Evolutionary conservation across 1,140 invertebrate species (phyloP).

Genomic region (Chlorops oryzae): DNA sequence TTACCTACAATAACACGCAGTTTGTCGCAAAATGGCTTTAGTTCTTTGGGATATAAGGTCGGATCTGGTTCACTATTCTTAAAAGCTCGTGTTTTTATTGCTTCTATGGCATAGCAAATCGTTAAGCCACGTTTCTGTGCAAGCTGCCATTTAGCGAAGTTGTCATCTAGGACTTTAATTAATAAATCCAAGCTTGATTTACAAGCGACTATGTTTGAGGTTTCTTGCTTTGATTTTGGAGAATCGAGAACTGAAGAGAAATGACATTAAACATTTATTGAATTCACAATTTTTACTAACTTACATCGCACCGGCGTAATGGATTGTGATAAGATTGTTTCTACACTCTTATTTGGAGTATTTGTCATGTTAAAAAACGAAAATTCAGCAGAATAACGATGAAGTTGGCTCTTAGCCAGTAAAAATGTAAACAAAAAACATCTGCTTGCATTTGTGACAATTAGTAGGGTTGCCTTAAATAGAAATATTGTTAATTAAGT

Average conservation of each 20-base stretch:
- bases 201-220: conserved; percentile 1
- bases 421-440: no score
- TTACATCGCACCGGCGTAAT: conserved; percentile 41
- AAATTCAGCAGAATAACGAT: no score
- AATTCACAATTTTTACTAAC: conserved; percentile 1
- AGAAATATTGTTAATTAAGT: no score
- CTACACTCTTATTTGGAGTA: conserved; percentile 1
- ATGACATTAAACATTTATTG: conserved; percentile 19
- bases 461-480: no score
- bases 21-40: conserved; percentile 26
- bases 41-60: conserved; percentile 26
- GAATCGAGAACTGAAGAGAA: conserved; percentile 23
- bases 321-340: conserved; percentile 1
- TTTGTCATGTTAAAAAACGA: not conserved
- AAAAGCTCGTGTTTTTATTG: conserved; percentile 29
- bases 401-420: no score
- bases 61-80: conserved; percentile 4
- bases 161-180: conserved; percentile 24
- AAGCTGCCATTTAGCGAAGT: conserved; percentile 37
- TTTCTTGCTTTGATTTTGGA: conserved; percentile 15
- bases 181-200: conserved; percentile 16
- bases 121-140: conserved; percentile 34
- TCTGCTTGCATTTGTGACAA: no score
- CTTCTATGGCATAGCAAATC: conserved; percentile 36
- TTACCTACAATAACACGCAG: conserved; percentile 31